These are phyloP conservation scores for Cephus runcator DNA, from an alignment of 2,888 invertebrate genomes.

Conservation along the genomic window DNA sequence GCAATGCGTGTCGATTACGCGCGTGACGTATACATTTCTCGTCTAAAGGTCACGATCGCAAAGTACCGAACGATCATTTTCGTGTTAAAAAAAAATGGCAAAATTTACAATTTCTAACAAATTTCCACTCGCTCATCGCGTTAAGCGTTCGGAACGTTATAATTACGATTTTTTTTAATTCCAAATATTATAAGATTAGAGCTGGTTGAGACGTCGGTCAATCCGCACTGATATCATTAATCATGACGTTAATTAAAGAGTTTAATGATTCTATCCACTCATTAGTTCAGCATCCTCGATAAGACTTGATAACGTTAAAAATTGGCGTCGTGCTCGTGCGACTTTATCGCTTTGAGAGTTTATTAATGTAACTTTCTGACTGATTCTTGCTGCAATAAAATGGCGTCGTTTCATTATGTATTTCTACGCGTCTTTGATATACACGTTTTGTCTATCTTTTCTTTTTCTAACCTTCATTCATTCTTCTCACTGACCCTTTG, in stretches of 20 bases:
- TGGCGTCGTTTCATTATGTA: background rate
- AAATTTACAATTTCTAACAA: background rate
- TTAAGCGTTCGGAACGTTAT: background rate
- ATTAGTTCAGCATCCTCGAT: background rate
- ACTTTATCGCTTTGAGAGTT: background rate
- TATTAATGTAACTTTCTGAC: background rate
- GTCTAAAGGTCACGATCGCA: background rate
- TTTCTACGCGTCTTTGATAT: background rate
- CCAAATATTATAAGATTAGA: background rate
- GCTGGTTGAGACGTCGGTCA: background rate
- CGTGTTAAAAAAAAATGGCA: no score
- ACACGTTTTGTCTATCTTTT: background rate
- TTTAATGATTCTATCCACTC: background rate
- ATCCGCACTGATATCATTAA: background rate
- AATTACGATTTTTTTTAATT: background rate
- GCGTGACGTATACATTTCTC: background rate
- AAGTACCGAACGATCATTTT: background rate
- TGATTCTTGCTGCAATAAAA: background rate
- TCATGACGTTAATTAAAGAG: background rate
- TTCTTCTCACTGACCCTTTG: background rate
- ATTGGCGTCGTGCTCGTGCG: background rate
- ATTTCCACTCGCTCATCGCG: background rate
- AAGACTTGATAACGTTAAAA: background rate
- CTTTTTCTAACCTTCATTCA: background rate
- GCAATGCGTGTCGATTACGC: constrained; percentile 24